Evolutionary conservation across 2,888 invertebrate genomes (phyloP), one percentile per base, ranked within the genome.

Genomic region (Patella depressa): DNA sequence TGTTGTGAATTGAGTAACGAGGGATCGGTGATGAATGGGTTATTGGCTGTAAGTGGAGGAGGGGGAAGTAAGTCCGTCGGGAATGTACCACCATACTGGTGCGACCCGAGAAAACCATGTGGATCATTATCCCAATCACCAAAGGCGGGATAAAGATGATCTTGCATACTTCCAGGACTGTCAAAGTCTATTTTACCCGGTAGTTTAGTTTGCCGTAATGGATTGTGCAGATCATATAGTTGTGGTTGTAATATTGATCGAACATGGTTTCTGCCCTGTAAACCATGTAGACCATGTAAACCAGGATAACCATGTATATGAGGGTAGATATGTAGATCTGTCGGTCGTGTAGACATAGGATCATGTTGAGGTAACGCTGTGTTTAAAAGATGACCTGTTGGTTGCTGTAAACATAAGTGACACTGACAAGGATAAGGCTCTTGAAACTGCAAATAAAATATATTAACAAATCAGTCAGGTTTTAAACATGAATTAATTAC

Each of bases 41-140:
- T 71, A 72, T 76, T 73, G 79, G 84, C 82, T 53, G 81, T 79
- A 54, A 87, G 85, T 1, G 90, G 88, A n/a, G 89, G 84, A 9
- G 88, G 87, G 2, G 87, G 86, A n/a, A 89, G 84, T 15, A 89
- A 81, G 54, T 89, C 89, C 74, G 86, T 85, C 55, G 85, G 85
- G 7, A 86, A 79, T 55, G 83, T 83, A 19, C 80, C 79, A 59
- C 69, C 80, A 76, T 77, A 82, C 79, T 82, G 82, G 76, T 85
- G 84, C 29, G 88, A 77, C 15, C 83, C 85, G 14, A 89, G 76
- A 75, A 89, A 83, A 45, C 89, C 84, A 76, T 85, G 81, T 29
- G 86, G 82, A 79, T 90, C 88, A 73, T 89, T 90, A 76, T 91
- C 91, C 90, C 90, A 90, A 71, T 90, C 90, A 54, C 89, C 88